A percentile compares a stretch with the other conserved stretches of the same genome.
Evolutionary conservation across 2,797 vertebrate genomes (phyloP).

Genomic region (Dicrostonyx torquatus): DNA sequence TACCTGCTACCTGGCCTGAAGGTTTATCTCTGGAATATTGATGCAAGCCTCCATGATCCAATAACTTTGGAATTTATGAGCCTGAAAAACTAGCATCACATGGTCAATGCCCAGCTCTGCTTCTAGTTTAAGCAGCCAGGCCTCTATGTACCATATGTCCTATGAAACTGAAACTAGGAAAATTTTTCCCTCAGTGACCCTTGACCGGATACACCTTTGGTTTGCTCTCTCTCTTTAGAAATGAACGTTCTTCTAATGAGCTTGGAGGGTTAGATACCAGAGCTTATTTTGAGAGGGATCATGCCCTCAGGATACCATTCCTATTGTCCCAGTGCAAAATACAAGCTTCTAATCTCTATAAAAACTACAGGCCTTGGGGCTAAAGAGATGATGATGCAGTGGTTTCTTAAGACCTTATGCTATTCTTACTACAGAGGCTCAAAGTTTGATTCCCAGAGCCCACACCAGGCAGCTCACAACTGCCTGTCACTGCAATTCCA

Average conservation of each 20-base stretch:
- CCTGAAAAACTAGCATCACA: not conserved
- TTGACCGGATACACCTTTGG: not conserved
- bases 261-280: not conserved
- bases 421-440: not conserved
- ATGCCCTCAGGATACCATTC: not conserved
- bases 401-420: not conserved
- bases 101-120: not conserved
- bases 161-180: not conserved
- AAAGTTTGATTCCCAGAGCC: not conserved
- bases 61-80: not conserved
- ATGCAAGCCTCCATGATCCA: no score
- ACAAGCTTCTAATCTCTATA: not conserved
- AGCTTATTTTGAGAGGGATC: not conserved
- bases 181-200: not conserved
- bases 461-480: not conserved
- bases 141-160: not conserved
- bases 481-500: not conserved
- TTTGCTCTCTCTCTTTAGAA: not conserved
- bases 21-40: no score
- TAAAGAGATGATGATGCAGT: not conserved
- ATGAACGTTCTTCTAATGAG: not conserved
- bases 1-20: not conserved
- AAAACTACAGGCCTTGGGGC: not conserved
- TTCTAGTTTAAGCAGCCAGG: not conserved
- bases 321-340: not conserved